Conservation (phyloP, 2,113 vertebrate genomes). For the Stictonetta naevosa region DNA sequence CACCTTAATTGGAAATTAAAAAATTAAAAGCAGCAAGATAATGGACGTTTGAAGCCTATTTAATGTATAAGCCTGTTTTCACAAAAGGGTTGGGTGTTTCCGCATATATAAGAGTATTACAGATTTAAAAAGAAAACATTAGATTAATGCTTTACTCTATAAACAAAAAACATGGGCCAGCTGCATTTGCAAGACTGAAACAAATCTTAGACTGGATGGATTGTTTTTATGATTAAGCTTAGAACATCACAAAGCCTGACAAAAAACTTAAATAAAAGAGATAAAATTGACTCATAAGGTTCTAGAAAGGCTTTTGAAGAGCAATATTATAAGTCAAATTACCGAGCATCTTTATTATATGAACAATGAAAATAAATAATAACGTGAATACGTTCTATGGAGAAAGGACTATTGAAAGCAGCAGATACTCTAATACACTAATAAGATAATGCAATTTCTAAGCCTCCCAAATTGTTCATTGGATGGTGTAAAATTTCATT, state of each 20-base stretch:
- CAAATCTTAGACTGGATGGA: not conserved
- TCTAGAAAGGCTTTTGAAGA: not conserved
- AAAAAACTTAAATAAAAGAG: not conserved
- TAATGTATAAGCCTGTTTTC: not conserved
- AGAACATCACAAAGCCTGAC: not conserved
- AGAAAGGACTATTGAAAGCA: not conserved
- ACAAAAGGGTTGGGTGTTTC: not conserved
- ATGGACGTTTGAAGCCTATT: not conserved
- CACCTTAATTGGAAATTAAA: not conserved
- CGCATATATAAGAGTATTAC: not conserved
- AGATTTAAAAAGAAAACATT: not conserved
- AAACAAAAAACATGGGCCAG: slow-evolving; percentile 29
- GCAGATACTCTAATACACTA: not conserved
- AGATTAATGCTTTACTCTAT: not conserved
- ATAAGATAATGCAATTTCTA: not conserved
- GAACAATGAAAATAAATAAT: not conserved
- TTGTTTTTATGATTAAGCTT: slow-evolving; percentile 5
- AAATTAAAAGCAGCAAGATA: not conserved
- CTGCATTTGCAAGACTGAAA: slow-evolving; percentile 20
- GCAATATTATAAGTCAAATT: not conserved
- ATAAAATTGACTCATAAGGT: not conserved
- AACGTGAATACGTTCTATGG: not conserved
- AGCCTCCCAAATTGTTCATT: not conserved
- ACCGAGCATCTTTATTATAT: not conserved
- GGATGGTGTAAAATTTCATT: not conserved